These are phyloP conservation scores for Embidobia sp. DNA, from an alignment of 2,888 invertebrate species.

Conservation along the genomic window DNA sequence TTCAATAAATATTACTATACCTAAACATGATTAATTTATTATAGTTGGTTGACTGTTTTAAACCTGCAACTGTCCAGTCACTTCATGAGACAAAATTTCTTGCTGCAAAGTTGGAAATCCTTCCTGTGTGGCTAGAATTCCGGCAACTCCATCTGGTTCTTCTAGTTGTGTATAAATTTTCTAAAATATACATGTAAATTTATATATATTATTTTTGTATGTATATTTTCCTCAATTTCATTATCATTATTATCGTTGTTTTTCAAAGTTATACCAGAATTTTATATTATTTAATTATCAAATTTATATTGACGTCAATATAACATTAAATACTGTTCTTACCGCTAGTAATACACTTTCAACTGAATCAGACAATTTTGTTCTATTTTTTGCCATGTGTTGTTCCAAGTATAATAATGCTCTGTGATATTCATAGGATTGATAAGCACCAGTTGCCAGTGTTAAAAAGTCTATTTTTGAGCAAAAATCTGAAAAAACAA, in stretches of 20 bases:
- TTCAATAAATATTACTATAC: no score
- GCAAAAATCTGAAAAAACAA: slow-evolving; percentile 74
- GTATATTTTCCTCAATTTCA: no score
- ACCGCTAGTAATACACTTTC: slow-evolving; percentile 78
- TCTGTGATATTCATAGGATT: slow-evolving; percentile 84
- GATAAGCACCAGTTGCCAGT: slow-evolving; percentile 88
- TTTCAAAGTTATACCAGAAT: no score
- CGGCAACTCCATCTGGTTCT: slow-evolving; percentile 95
- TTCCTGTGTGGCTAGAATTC: slow-evolving; percentile 88
- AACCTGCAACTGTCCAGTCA: slow-evolving; percentile 91
- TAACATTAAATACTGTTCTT: no score
- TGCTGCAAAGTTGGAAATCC: slow-evolving; percentile 90
- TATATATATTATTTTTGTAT: not conserved
- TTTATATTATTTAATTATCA: not conserved
- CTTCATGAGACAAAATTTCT: slow-evolving; percentile 91
- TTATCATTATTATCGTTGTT: no score
- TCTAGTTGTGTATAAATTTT: slow-evolving; percentile 94
- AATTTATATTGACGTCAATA: no score
- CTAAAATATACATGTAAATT: slow-evolving; percentile 74
- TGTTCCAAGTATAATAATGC: slow-evolving; percentile 84
- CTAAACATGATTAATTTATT: no score
- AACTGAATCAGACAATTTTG: slow-evolving; percentile 73
- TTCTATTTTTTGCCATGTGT: slow-evolving; percentile 83
- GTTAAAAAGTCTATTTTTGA: slow-evolving; percentile 85
- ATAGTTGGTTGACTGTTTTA: no score